Conservation (phyloP, 2,113 vertebrate species). For the Alaudala cheleensis region DNA sequence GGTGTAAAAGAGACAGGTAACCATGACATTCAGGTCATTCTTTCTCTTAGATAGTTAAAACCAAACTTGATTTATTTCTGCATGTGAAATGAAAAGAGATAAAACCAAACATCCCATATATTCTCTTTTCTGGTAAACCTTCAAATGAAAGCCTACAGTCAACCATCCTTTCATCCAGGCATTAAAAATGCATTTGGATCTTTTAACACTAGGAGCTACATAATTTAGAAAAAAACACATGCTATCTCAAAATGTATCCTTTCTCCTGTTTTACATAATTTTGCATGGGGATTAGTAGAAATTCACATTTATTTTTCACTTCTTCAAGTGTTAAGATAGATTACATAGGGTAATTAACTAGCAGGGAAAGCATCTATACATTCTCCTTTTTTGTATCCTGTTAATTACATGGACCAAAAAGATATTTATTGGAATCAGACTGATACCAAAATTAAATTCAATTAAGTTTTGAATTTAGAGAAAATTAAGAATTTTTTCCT, state of each 20-base stretch:
- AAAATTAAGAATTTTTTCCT: background rate
- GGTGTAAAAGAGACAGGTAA: background rate
- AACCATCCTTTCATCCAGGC: background rate
- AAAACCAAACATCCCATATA: accelerated
- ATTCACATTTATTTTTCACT: background rate
- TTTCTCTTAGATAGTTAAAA: background rate
- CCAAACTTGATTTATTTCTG: background rate
- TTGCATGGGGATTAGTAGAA: background rate
- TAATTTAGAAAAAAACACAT: background rate
- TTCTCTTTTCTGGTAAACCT: background rate
- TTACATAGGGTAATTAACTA: background rate
- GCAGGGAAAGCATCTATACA: accelerated
- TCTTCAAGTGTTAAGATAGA: background rate
- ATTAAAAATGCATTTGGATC: constrained; percentile 2
- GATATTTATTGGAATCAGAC: background rate
- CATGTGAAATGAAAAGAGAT: background rate
- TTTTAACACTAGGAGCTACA: background rate
- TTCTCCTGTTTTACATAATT: background rate
- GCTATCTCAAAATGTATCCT: background rate
- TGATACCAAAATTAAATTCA: background rate
- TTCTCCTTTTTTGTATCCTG: background rate
- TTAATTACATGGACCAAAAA: background rate
- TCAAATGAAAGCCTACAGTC: background rate
- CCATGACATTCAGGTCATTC: background rate
- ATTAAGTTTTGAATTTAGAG: background rate